Percentiles rank a stretch among this genome's conserved stretches.
These are phyloP conservation scores for Leptinotarsa haldemani DNA, from an alignment of 2,888 invertebrate genomes.

Conservation along the genomic window DNA sequence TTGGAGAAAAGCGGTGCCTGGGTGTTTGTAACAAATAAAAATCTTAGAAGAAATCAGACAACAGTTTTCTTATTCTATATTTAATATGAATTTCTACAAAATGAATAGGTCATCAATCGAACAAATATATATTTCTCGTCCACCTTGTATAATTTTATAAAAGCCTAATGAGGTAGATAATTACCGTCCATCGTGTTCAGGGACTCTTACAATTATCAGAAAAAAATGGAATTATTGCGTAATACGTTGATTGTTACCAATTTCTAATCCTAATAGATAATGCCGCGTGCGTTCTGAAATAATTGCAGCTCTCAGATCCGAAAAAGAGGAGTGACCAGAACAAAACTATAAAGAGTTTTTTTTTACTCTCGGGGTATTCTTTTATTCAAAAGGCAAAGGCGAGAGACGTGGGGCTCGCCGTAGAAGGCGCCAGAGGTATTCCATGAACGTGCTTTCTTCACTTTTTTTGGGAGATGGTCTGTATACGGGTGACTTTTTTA, in stretches of 20 bases:
- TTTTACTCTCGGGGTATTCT: conserved; percentile 42
- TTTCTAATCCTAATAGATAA: conserved; percentile 14
- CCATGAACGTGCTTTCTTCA: conserved; percentile 29
- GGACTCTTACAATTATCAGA: not conserved
- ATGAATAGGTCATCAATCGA: no score
- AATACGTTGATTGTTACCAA: not conserved
- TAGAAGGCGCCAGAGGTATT: conserved; percentile 47
- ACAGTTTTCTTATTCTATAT: no score
- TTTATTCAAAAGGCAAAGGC: conserved; percentile 47
- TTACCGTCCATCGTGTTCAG: not conserved
- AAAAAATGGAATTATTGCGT: conserved; percentile 3
- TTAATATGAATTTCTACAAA: no score
- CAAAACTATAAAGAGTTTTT: conserved; percentile 30
- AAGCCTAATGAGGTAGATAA: not conserved
- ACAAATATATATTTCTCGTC: no score
- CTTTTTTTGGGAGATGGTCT: not conserved
- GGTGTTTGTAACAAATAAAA: no score
- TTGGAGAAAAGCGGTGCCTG: no score
- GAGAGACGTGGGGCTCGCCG: conserved; percentile 22
- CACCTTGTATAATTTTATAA: no score
- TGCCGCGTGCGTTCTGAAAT: not conserved
- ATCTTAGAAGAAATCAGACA: no score
- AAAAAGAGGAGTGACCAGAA: conserved; percentile 30
- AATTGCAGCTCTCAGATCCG: conserved; percentile 5
- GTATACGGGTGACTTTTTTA: not conserved